Conservation (phyloP, 2,113 vertebrate species). For the Ranitomeya variabilis region DNA sequence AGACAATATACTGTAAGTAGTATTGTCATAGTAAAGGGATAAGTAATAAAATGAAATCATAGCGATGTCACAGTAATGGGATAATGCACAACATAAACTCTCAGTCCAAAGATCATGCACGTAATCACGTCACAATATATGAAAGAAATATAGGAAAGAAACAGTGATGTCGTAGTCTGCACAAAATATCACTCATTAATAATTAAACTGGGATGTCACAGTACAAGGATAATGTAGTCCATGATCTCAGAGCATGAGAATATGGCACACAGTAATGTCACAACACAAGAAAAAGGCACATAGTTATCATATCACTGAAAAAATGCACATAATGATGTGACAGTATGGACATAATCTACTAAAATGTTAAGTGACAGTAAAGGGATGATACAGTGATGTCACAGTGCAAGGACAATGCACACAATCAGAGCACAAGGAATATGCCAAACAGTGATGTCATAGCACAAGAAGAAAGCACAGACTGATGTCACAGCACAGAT, state of each 20-base stretch:
- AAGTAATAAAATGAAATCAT: no score
- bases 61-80: background rate
- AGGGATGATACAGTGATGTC: background rate
- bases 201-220: background rate
- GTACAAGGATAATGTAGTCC: background rate
- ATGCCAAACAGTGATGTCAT: background rate
- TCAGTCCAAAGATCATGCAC: no score
- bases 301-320: background rate
- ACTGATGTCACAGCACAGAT: background rate
- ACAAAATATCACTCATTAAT: background rate
- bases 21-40: no score
- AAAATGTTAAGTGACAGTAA: no score
- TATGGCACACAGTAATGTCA: background rate
- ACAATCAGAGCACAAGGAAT: background rate
- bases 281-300: background rate
- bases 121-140: no score
- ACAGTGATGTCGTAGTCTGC: background rate
- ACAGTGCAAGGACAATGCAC: background rate
- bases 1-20: no score
- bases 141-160: no score
- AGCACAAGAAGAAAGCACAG: background rate
- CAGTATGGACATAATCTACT: no score
- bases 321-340: background rate
- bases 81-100: background rate
- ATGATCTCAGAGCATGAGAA: background rate